Evolutionary conservation across 2,113 vertebrate species (phyloP), one percentile per base, ranked within the genome.

Genomic region (Platichthys stellatus): DNA sequence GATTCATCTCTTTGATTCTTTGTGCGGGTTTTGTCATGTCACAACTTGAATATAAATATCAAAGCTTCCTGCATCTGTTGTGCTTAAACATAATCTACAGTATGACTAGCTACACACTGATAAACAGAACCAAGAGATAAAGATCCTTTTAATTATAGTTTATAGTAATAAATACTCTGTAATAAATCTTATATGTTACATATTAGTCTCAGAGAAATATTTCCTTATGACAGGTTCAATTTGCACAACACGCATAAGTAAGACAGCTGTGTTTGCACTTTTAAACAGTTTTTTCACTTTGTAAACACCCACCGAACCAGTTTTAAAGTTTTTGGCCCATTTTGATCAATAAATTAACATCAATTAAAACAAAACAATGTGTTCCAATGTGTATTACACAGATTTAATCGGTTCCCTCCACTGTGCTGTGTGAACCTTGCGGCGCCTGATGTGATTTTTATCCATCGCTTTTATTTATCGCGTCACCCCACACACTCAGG

Each of bases 401-500:
- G 6, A 51, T 9, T 51, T 12, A 43, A 72, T 49, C 24, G 65
- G 17, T 26, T 60, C 21, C 35, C 69, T 66, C 75, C 58, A 57
- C 24, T 43, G n/a, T 61, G 28, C 40, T 40, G 20, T 26, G 62
- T 60, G 35, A 31, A 5, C 63, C 58, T 31, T 4, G 20, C 45
- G 28, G 26, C 53, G 71, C 49, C 40, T 82, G 47, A 35, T 63
- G n/a, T 43, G 28, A 49, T 69, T 62, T 53, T 53, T 75, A 60
- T 82, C 43, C 68, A 35, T 81, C 5, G 26, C 31, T 59, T 81
- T 75, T 65, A 81, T 76, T 70, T 51, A 69, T 56, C 59, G 63
- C 43, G 23, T 59, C 24, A 2, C 10, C 4, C 49, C 31, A 61
- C 49, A 47, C 58, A 40, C 35, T 38, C 53, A 69, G 58, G 2